A percentile compares a stretch with the other conserved stretches of the same genome.
Conservation (phyloP, 2,113 vertebrate species). For the Oryctolagus cuniculus region DNA sequence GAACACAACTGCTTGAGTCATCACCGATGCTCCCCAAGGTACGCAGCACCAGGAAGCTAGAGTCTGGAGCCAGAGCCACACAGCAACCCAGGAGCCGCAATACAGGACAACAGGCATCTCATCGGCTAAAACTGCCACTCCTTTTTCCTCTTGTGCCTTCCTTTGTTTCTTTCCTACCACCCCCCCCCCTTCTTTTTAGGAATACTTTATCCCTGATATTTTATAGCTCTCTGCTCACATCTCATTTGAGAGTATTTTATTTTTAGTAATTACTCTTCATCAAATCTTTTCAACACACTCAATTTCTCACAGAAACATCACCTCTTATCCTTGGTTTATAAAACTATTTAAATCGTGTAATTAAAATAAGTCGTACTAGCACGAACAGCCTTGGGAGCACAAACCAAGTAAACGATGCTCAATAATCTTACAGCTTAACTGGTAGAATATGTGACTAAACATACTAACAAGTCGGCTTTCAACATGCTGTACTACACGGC, state of each 20-base stretch:
- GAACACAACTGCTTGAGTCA: too few relatives aligned
- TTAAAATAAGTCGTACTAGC: background rate
- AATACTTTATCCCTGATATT: background rate
- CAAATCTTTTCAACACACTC: conserved; percentile 49
- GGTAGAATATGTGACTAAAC: background rate
- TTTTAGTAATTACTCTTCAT: conserved; percentile 42
- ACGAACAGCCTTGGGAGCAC: background rate
- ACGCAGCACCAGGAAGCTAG: too few relatives aligned
- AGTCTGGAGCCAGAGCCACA: too few relatives aligned
- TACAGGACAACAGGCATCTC: too few relatives aligned
- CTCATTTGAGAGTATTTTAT: conserved; percentile 9
- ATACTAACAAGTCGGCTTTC: too few relatives aligned
- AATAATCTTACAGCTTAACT: background rate
- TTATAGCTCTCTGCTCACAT: background rate
- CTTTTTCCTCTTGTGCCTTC: too few relatives aligned
- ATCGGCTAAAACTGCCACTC: too few relatives aligned
- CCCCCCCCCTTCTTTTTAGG: background rate
- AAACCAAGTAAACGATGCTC: background rate
- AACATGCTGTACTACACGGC: background rate
- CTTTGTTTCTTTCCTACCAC: background rate
- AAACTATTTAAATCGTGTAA: background rate
- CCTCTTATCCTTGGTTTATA: background rate
- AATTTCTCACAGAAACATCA: conserved; percentile 51
- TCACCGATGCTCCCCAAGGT: too few relatives aligned
- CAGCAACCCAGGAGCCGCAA: too few relatives aligned